These are phyloP conservation scores for Idris sp. DNA, from an alignment of 1,140 invertebrate species.

Conservation along the genomic window DNA sequence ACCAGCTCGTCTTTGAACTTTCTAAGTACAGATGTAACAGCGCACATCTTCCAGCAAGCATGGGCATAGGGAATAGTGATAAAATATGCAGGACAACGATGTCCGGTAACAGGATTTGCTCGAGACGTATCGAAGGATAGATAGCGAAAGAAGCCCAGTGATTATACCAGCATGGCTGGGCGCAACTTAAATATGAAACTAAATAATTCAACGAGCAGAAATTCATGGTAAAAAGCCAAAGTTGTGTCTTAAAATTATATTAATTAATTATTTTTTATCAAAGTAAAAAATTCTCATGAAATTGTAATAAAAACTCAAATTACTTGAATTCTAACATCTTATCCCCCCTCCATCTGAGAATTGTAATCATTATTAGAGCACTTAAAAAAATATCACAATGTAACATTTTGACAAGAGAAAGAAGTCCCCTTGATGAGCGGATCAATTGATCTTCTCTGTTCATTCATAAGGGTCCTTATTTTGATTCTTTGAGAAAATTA, in stretches of 20 bases:
- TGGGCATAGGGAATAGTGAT: conserved; percentile 62
- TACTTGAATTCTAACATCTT: no score
- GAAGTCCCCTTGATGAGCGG: conserved; percentile 27
- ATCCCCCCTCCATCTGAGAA: no score
- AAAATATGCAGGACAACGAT: conserved; percentile 71
- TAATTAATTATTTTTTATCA: no score
- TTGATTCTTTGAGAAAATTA: conserved; percentile 50
- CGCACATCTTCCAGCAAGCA: conserved; percentile 51
- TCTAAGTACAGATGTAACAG: conserved; percentile 62
- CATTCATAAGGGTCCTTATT: conserved; percentile 50
- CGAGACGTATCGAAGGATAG: conserved; percentile 63
- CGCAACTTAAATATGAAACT: conserved; percentile 65
- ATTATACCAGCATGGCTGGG: conserved; percentile 68
- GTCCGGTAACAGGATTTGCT: conserved; percentile 72
- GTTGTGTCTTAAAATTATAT: no score
- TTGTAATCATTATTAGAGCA: neutral
- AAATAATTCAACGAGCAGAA: conserved; percentile 70
- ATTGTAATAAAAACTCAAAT: no score
- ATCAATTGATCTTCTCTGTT: conserved; percentile 44
- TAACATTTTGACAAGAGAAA: conserved; percentile 18
- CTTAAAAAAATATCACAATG: conserved; percentile 4
- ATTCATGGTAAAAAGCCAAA: conserved; percentile 50
- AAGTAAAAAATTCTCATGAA: no score
- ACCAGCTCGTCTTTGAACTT: conserved; percentile 63
- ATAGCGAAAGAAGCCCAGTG: conserved; percentile 68